Conservation (phyloP, 2,888 invertebrate genomes). For the Limnephilus auricula region DNA sequence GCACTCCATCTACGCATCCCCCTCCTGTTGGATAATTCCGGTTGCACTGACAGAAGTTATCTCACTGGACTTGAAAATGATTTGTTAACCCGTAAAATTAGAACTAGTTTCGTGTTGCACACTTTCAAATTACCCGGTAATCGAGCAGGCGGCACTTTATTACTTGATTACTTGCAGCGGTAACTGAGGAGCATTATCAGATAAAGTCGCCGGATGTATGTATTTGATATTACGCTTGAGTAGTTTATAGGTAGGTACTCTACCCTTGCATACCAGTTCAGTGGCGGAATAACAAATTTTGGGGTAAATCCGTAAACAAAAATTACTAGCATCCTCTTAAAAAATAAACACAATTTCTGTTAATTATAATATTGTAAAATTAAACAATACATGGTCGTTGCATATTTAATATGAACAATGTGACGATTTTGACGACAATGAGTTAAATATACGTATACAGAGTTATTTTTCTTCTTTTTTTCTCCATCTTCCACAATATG, state of each 20-base stretch:
- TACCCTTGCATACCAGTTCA: neutral
- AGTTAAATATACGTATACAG: too few relatives aligned
- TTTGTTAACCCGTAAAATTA: conserved; percentile 10
- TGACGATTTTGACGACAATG: too few relatives aligned
- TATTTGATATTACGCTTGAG: neutral
- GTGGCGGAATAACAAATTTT: neutral
- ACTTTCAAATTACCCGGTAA: neutral
- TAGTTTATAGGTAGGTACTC: too few relatives aligned
- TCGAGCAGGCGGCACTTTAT: conserved; percentile 15
- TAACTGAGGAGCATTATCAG: neutral
- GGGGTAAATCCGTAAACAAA: neutral
- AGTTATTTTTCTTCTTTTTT: too few relatives aligned
- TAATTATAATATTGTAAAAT: too few relatives aligned
- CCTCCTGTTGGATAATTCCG: neutral
- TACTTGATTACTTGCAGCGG: neutral
- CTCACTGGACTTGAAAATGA: neutral
- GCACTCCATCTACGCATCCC: neutral
- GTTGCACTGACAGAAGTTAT: neutral
- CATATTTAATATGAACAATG: too few relatives aligned
- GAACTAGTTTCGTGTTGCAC: conserved; percentile 4
- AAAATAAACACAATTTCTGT: too few relatives aligned
- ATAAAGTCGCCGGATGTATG: neutral
- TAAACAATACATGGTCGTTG: too few relatives aligned
- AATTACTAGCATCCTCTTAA: neutral
- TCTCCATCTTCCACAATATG: too few relatives aligned